phyloP scores from a whole-genome alignment of 2,113 vertebrate species.

The Dicentrarchus labrax region DNA sequence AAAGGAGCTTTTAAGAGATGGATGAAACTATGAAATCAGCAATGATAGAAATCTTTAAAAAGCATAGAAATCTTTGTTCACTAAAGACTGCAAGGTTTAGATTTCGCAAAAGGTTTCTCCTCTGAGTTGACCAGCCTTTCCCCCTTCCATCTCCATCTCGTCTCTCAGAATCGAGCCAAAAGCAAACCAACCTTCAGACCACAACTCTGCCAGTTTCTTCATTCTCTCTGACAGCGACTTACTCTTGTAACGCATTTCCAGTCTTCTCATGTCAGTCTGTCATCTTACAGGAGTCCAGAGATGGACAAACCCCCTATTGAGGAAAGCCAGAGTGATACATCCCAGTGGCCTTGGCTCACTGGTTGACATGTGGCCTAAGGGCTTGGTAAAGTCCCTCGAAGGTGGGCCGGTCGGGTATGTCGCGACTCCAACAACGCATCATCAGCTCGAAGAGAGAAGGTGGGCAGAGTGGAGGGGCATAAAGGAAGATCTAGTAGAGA shows the following conservation, averaged over 20 bases:
- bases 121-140: not conserved
- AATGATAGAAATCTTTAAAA: conserved; percentile 27
- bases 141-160: not conserved
- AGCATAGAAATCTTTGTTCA: conserved; percentile 38
- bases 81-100: conserved; percentile 7
- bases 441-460: conserved; percentile 88
- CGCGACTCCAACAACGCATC: conserved; percentile 89
- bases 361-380: conserved; percentile 87
- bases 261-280: conserved; percentile 33
- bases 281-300: conserved; percentile 28
- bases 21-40: conserved; percentile 26
- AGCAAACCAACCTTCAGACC: conserved; percentile 19
- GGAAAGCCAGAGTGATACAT: conserved; percentile 47
- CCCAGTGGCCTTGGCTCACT: conserved; percentile 59
- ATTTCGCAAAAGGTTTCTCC: conserved; percentile 16
- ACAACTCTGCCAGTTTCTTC: conserved; percentile 13
- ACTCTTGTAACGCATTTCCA: not conserved
- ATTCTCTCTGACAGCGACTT: not conserved
- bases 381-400: conserved; percentile 87
- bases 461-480: conserved; percentile 86
- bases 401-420: conserved; percentile 85
- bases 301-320: conserved; percentile 24
- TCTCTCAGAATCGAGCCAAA: conserved; percentile 16
- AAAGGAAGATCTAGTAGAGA: conserved; percentile 84
- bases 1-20: conserved; percentile 7